Percentiles rank a stretch among this genome's conserved stretches.
Evolutionary conservation across 2,113 vertebrate genomes (phyloP).

Genomic region (Morone saxatilis): DNA sequence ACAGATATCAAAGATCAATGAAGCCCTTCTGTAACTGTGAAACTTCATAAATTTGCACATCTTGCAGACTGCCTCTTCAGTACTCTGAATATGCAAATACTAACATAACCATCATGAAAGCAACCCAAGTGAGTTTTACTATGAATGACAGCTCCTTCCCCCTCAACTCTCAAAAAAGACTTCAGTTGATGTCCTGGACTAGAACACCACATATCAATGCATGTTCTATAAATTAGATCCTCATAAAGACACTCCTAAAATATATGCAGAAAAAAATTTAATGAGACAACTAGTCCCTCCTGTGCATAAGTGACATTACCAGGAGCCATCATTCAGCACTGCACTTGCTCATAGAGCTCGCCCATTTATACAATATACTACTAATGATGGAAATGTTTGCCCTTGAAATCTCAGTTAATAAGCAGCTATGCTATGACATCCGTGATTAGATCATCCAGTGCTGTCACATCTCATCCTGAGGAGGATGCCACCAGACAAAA

Average conservation of each 20-base stretch:
- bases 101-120: conserved; percentile 51
- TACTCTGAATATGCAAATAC: conserved; percentile 48
- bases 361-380: conserved; percentile 48
- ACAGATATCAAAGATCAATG: conserved; percentile 55
- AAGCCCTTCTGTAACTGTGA: conserved; percentile 31
- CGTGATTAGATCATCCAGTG: conserved; percentile 77
- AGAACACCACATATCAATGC: conserved; percentile 28
- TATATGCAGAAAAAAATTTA: conserved; percentile 34
- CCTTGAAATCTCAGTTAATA: conserved; percentile 82
- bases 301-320: conserved; percentile 64
- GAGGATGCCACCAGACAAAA: conserved; percentile 77
- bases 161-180: conserved; percentile 52
- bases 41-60: conserved; percentile 49
- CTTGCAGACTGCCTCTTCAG: conserved; percentile 33
- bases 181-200: conserved; percentile 31
- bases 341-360: conserved; percentile 32
- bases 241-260: conserved; percentile 41
- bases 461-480: conserved; percentile 78
- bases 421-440: conserved; percentile 79
- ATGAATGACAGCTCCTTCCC: conserved; percentile 50
- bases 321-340: conserved; percentile 57
- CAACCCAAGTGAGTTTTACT: conserved; percentile 46
- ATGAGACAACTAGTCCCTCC: conserved; percentile 55
- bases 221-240: conserved; percentile 40
- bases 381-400: conserved; percentile 78